Evolutionary conservation across 2,113 vertebrate genomes (phyloP).

Genomic region (Petrocephalus zakoni): DNA sequence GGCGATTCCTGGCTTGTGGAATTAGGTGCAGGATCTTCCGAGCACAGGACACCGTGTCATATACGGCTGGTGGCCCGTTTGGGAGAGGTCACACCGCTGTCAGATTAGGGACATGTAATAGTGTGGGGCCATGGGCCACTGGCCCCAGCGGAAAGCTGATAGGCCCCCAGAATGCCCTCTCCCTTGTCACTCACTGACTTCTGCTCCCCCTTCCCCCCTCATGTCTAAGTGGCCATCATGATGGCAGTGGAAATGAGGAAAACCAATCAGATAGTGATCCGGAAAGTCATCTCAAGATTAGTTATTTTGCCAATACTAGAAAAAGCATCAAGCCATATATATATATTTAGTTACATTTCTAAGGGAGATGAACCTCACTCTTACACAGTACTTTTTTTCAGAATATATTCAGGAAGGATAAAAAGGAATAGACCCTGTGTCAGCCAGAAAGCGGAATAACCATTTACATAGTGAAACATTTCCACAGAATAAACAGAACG

Average conservation of each 20-base stretch:
- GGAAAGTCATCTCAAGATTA: too few species aligned
- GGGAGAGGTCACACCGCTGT: not conserved
- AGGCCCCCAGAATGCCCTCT: too few species aligned
- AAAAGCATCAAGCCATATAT: not conserved
- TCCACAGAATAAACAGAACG: not conserved
- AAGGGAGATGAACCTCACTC: not conserved
- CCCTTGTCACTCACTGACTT: too few species aligned
- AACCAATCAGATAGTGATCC: too few species aligned
- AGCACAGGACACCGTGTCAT: not conserved
- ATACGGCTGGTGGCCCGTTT: not conserved
- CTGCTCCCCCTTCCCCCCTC: too few species aligned
- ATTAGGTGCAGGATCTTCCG: not conserved
- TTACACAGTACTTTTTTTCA: not conserved
- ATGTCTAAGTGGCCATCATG: too few species aligned
- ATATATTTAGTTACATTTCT: not conserved
- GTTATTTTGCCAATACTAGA: not conserved
- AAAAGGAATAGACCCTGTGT: not conserved
- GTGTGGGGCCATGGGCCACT: too few species aligned
- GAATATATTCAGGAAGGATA: not conserved
- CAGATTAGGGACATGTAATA: not conserved
- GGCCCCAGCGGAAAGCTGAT: too few species aligned
- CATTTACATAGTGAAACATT: not conserved
- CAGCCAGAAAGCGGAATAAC: not conserved
- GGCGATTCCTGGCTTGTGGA: not conserved
- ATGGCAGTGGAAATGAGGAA: too few species aligned